Evolutionary conservation across 2,797 vertebrate species (phyloP), one percentile per base, ranked within the genome.

Genomic region (Rhynchotus rufescens): DNA sequence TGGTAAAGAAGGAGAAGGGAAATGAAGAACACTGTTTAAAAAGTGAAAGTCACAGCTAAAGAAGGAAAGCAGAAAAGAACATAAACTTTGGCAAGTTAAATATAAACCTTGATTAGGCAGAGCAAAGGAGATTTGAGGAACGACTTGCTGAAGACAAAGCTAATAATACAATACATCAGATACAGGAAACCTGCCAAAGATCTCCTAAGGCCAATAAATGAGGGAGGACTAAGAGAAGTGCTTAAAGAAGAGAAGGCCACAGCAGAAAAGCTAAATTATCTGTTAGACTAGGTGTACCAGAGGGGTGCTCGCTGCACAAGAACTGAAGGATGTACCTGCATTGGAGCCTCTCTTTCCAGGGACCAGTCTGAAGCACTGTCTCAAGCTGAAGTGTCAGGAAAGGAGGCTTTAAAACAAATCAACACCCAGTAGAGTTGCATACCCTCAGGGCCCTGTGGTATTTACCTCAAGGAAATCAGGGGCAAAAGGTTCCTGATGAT

Each of bases 181-280:
- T 6, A 87, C 3, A 87, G 56, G 47, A 95, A 94, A 94, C 42
- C 73, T 92, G 90, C 80, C 86, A 92, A 95, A 87, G 86, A 93
- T 85, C n/a, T 76, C 77, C 62, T 78, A 78, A 87, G 89, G 76
- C 82, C 84, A 87, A 73, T 2, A 92, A 44, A 94, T 56, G 84
- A 80, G 28, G 73, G 42, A 78, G 62, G 84, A 92, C 82, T 93
- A 75, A 73, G 90, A 85, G 86, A 44, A 93, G 60, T 16, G 38
- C 66, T 85, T 59, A 38, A 84, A 87, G 69, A 90, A 65, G 76
- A 94, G 82, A 90, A 88, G 73, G 62, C 42, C 69, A 66, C 2
- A 4, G 69, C 32, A 93, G 76, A 87, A 80, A 66, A 80, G 69
- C 30, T 84, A 85, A 87, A 51, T 40, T 49, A 49, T 49, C 12